These are phyloP conservation scores for Xestoiulus laeticollis DNA, from an alignment of 2,888 invertebrate species.

Conservation along the genomic window DNA sequence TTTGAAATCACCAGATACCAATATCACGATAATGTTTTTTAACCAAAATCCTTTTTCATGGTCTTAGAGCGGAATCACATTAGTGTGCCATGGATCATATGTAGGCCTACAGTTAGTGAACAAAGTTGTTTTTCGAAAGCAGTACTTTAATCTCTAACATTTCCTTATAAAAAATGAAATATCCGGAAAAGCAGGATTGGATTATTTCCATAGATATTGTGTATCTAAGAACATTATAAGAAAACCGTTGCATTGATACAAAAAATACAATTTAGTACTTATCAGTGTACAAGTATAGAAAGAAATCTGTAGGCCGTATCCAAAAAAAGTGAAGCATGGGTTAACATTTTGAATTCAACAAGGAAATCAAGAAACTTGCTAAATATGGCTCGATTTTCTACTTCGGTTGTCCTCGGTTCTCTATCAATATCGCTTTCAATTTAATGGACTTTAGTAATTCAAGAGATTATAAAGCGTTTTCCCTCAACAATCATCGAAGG, in stretches of 20 bases:
- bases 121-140: no score
- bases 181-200: not conserved
- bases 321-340: not conserved
- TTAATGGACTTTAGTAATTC: not conserved
- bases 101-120: no score
- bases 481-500: not conserved
- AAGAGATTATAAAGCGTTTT: not conserved
- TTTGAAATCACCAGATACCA: no score
- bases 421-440: not conserved
- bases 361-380: not conserved
- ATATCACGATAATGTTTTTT: no score
- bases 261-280: not conserved
- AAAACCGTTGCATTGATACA: not conserved
- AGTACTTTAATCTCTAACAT: not conserved
- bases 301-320: not conserved
- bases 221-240: not conserved
- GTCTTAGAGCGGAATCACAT: no score
- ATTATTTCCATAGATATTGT: not conserved
- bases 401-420: not conserved
- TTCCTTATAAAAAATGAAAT: not conserved
- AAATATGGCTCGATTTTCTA: not conserved
- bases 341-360: not conserved
- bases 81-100: no score
- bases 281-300: not conserved
- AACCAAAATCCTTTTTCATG: no score